These are phyloP conservation scores for Unio pictorum DNA, from an alignment of 2,888 invertebrate genomes.

Conservation along the genomic window DNA sequence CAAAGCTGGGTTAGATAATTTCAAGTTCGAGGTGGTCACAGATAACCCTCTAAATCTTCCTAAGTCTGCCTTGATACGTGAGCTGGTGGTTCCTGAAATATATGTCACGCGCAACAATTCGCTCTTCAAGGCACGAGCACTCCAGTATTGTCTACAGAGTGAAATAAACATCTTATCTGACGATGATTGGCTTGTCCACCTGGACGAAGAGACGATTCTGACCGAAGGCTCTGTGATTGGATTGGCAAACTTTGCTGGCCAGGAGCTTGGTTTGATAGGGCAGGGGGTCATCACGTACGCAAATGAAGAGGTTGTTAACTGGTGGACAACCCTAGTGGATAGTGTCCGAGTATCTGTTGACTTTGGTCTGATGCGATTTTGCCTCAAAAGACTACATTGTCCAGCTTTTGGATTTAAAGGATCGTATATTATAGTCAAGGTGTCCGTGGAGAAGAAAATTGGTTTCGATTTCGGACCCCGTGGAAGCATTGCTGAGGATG, in stretches of 20 bases:
- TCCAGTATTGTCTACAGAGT: constrained; percentile 36
- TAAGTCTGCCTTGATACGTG: constrained; percentile 26
- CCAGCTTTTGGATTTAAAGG: constrained; percentile 43
- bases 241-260: constrained; percentile 33
- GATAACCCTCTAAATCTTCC: constrained; percentile 32
- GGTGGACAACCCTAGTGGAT: constrained; percentile 38
- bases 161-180: constrained; percentile 29
- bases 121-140: constrained; percentile 39
- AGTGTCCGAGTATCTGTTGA: constrained; percentile 39
- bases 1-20: constrained; percentile 39
- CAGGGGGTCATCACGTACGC: constrained; percentile 41
- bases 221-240: constrained; percentile 35
- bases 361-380: constrained; percentile 37
- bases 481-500: constrained; percentile 42
- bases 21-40: constrained; percentile 42
- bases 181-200: constrained; percentile 40
- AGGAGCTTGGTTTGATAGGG: constrained; percentile 29
- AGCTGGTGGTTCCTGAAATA: constrained; percentile 31
- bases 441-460: constrained; percentile 31
- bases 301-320: constrained; percentile 40
- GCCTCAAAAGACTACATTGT: constrained; percentile 26
- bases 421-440: constrained; percentile 35
- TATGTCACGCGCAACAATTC: constrained; percentile 30
- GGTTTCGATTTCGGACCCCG: constrained; percentile 44
- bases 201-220: constrained; percentile 40